Evolutionary conservation across 2,113 vertebrate species (phyloP).

Genomic region (Donacobius atricapilla): DNA sequence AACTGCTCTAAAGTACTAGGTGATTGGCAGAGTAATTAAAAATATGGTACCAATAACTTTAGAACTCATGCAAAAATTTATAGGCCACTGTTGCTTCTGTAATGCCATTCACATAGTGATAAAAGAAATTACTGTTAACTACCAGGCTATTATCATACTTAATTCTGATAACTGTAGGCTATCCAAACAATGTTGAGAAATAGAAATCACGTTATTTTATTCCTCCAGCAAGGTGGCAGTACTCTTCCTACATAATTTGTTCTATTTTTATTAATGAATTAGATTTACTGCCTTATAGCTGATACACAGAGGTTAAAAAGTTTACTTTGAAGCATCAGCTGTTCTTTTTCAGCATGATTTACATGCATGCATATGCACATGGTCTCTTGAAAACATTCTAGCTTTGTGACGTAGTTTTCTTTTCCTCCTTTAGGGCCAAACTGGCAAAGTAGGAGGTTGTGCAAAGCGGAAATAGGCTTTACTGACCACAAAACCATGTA

Average conservation of each 20-base stretch:
- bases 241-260: not conserved
- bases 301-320: constrained; percentile 38
- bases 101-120: constrained; percentile 45
- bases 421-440: not conserved
- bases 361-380: not conserved
- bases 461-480: not conserved
- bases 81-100: constrained; percentile 56
- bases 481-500: not conserved
- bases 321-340: constrained; percentile 22
- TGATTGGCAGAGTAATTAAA: constrained; percentile 56
- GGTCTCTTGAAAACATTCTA: constrained; percentile 25
- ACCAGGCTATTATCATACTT: constrained; percentile 57
- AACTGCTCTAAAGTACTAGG: constrained; percentile 22
- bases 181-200: constrained; percentile 45
- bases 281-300: not conserved
- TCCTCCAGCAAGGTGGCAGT: constrained; percentile 53
- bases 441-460: not conserved
- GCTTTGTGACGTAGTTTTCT: constrained; percentile 30
- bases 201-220: constrained; percentile 38
- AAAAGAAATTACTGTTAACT: constrained; percentile 69
- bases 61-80: constrained; percentile 48
- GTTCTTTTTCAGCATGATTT: constrained; percentile 7
- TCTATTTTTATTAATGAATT: constrained; percentile 10
- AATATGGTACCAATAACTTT: constrained; percentile 36
- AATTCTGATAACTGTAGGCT: constrained; percentile 65